phyloP scores from a whole-genome alignment of 1,140 invertebrate species.

The Tetraneura akinire region DNA sequence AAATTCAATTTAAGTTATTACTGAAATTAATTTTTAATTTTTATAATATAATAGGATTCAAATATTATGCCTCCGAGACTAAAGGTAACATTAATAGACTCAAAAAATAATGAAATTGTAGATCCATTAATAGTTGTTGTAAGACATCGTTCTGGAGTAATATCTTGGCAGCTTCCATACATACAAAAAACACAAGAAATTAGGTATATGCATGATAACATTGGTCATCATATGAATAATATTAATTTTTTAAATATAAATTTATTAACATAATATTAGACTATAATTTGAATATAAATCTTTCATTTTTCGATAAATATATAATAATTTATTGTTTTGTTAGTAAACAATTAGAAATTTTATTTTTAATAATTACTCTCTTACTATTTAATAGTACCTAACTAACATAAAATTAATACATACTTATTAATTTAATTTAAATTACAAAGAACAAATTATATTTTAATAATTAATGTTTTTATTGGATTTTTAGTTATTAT shows the following conservation, averaged over 20 bases:
- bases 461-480: neutral
- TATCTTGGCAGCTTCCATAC: conserved; percentile 51
- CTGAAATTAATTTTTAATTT: neutral
- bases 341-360: neutral
- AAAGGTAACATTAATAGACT: conserved; percentile 13
- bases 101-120: conserved; percentile 3
- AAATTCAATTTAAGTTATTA: neutral
- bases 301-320: too few species aligned
- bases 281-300: neutral
- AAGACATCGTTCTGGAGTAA: conserved; percentile 38
- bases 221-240: too few species aligned
- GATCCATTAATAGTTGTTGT: conserved; percentile 51
- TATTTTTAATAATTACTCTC: neutral
- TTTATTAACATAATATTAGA: neutral
- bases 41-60: conserved; percentile 8
- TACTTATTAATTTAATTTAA: too few species aligned
- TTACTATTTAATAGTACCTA: neutral
- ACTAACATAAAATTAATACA: too few species aligned
- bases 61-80: conserved; percentile 15
- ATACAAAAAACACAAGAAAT: conserved; percentile 35
- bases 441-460: neutral
- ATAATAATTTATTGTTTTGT: neutral
- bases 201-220: too few species aligned
- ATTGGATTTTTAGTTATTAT: conserved; percentile 4
- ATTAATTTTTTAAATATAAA: neutral